Conservation (phyloP, 1,140 invertebrate species). For the Drosophila kepulauana region DNA sequence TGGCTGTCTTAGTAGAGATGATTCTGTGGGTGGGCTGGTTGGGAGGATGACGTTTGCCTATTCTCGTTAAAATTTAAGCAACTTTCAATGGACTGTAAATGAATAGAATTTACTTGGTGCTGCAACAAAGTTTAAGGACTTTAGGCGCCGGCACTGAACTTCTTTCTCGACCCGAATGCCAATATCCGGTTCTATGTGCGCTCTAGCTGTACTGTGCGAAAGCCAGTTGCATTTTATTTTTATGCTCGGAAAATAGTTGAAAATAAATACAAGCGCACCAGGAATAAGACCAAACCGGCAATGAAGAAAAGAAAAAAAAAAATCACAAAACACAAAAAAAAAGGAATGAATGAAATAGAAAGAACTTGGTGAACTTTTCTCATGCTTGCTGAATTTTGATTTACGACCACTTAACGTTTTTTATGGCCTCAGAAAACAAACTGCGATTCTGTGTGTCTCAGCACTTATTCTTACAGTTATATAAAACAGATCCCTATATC, state of each 20-base stretch:
- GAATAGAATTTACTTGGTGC: constrained; percentile 53
- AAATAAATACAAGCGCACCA: constrained; percentile 54
- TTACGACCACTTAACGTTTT: constrained; percentile 79
- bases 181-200: constrained; percentile 45
- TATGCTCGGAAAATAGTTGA: constrained; percentile 49
- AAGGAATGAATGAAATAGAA: neutral
- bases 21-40: neutral
- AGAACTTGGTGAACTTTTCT: constrained; percentile 65
- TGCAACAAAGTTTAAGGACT: constrained; percentile 42
- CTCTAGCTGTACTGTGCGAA: constrained; percentile 5
- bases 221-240: constrained; percentile 48
- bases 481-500: constrained; percentile 23
- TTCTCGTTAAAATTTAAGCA: constrained; percentile 73
- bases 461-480: constrained; percentile 36
- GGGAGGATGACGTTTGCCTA: constrained; percentile 25
- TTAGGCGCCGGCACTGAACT: constrained; percentile 24
- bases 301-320: neutral
- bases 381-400: constrained; percentile 70
- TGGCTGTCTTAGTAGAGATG: constrained; percentile 16
- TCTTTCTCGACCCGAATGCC: constrained; percentile 24
- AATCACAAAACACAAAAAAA: neutral
- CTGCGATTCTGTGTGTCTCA: constrained; percentile 40
- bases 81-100: constrained; percentile 73
- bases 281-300: constrained; percentile 43
- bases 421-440: constrained; percentile 56